Conservation (phyloP, 2,113 vertebrate genomes). For the Plestiodon gilberti region DNA sequence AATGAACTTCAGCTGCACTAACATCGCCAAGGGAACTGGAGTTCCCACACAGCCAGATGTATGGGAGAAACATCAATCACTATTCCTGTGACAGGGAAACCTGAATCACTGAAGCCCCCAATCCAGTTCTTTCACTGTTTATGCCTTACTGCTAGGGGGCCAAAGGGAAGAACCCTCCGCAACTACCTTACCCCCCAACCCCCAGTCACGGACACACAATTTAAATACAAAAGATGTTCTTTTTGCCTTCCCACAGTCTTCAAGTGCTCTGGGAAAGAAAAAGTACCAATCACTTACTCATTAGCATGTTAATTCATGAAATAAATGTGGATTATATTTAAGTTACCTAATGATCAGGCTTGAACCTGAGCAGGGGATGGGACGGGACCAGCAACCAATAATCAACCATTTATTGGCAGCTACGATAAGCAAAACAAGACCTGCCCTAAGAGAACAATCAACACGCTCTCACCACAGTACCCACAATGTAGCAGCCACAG, state of each 20-base stretch:
- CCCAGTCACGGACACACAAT: background rate
- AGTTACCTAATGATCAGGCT: background rate
- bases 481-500: too few species aligned
- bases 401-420: background rate
- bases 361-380: background rate
- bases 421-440: background rate
- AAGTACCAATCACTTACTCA: background rate
- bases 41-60: conserved; percentile 25
- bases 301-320: background rate
- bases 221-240: background rate
- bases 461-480: background rate
- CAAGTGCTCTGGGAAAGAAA: background rate
- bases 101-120: background rate
- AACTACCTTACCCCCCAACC: background rate
- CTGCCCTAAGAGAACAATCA: background rate
- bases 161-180: background rate
- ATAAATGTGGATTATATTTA: background rate
- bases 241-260: background rate
- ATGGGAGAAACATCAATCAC: background rate
- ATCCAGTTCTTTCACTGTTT: background rate
- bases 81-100: background rate
- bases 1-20: conserved; percentile 43
- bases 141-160: background rate
- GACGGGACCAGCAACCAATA: background rate
- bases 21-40: background rate